phyloP scores from a whole-genome alignment of 53 echinoderm and acorn worm genomes.

The Antedon mediterranea region DNA sequence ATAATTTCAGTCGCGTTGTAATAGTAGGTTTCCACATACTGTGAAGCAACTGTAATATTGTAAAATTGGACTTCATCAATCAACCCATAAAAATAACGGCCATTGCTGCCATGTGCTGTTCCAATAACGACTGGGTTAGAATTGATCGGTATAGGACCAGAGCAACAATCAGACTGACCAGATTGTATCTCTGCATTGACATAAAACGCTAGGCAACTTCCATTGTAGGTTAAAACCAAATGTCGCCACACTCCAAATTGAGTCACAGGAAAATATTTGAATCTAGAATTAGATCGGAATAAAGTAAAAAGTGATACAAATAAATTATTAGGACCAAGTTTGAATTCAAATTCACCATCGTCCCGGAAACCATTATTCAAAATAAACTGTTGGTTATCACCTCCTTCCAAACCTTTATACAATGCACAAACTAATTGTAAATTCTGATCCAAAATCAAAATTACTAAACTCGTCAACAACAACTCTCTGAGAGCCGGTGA shows the following conservation, averaged over 20 bases:
- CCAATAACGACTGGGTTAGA: not conserved
- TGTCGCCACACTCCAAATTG: not conserved
- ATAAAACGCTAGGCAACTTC: not conserved
- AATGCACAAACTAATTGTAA: not conserved
- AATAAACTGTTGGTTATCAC: not conserved
- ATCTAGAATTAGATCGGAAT: no score
- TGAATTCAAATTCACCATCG: not conserved
- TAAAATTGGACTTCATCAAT: not conserved
- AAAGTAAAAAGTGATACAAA: no score
- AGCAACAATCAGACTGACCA: not conserved
- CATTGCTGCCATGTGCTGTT: not conserved
- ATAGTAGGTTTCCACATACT: no score
- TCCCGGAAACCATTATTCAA: not conserved
- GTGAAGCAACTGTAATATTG: no score
- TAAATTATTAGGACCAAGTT: no score
- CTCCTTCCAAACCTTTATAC: not conserved
- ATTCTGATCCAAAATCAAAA: not conserved
- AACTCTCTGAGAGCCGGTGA: not conserved
- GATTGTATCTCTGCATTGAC: not conserved
- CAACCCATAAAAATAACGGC: not conserved
- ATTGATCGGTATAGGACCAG: not conserved
- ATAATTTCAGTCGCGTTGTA: no score
- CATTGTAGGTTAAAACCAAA: not conserved
- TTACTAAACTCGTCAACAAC: not conserved
- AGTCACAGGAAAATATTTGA: no score